Conservation (phyloP, 2,113 vertebrate genomes). For the Catharus bicknelli region DNA sequence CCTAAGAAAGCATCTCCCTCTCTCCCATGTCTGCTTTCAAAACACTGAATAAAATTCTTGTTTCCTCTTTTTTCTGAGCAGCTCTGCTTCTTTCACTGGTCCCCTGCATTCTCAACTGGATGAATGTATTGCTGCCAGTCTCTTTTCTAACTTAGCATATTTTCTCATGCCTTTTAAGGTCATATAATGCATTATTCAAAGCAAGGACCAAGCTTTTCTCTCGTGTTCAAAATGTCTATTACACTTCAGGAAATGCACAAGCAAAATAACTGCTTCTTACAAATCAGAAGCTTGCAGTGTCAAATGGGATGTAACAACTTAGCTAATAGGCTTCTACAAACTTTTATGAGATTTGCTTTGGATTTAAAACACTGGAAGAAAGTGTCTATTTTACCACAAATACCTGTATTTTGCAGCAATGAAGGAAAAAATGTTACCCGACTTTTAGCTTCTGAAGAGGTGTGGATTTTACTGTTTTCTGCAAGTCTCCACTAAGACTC, state of each 20-base stretch:
- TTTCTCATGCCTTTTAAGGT: background rate
- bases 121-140: background rate
- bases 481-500: slow-evolving; percentile 2
- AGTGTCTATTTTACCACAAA: background rate
- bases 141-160: background rate
- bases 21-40: background rate
- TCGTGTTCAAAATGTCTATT: background rate
- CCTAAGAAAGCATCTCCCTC: background rate
- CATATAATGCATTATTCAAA: background rate
- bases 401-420: background rate
- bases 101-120: background rate
- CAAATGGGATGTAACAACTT: background rate
- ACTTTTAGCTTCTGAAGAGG: background rate
- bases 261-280: background rate
- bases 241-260: background rate
- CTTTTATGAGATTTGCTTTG: background rate
- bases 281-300: background rate
- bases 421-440: background rate
- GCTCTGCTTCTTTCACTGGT: background rate
- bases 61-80: background rate
- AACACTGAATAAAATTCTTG: background rate
- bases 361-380: background rate
- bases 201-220: background rate
- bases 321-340: background rate
- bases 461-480: slow-evolving; percentile 33